phyloP scores from a whole-genome alignment of 2,888 invertebrate species.

The Drosophila villosipedis region DNA sequence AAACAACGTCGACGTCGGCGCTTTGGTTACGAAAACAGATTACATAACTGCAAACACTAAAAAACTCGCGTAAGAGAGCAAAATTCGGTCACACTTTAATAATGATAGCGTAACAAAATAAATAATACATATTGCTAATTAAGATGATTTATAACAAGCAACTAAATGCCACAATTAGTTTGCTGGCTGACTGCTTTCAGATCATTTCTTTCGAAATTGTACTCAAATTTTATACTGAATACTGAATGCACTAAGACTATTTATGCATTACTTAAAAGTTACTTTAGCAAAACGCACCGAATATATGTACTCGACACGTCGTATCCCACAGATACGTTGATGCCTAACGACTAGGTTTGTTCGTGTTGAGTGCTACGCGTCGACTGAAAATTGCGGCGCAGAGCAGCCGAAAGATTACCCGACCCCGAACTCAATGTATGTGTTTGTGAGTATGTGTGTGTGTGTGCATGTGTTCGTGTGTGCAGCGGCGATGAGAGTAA shows the following conservation, averaged over 20 bases:
- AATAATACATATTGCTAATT: conserved; percentile 29
- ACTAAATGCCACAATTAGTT: conserved; percentile 8
- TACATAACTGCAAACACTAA: conserved; percentile 69
- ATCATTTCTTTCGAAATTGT: neutral
- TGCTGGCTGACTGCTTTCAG: neutral
- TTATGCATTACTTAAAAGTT: conserved; percentile 25
- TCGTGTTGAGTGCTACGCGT: conserved; percentile 81
- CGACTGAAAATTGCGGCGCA: conserved; percentile 65
- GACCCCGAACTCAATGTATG: conserved; percentile 25
- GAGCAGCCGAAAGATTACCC: conserved; percentile 62
- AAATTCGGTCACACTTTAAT: conserved; percentile 34
- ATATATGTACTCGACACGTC: conserved; percentile 62
- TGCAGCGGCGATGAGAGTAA: conserved; percentile 52
- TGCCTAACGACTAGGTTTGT: conserved; percentile 67
- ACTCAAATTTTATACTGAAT: too few relatives aligned
- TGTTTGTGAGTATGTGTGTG: conserved; percentile 2
- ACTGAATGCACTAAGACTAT: conserved; percentile 9
- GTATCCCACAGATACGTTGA: conserved; percentile 76
- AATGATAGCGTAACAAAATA: conserved; percentile 29
- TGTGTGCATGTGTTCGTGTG: neutral
- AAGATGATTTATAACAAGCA: neutral
- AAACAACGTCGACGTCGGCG: conserved; percentile 54
- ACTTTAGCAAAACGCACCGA: conserved; percentile 34
- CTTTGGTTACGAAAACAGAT: conserved; percentile 77
- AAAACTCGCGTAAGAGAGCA: conserved; percentile 48